Evolutionary conservation across 2,113 vertebrate species (phyloP).

Genomic region (Plecturocebus donacophilus): DNA sequence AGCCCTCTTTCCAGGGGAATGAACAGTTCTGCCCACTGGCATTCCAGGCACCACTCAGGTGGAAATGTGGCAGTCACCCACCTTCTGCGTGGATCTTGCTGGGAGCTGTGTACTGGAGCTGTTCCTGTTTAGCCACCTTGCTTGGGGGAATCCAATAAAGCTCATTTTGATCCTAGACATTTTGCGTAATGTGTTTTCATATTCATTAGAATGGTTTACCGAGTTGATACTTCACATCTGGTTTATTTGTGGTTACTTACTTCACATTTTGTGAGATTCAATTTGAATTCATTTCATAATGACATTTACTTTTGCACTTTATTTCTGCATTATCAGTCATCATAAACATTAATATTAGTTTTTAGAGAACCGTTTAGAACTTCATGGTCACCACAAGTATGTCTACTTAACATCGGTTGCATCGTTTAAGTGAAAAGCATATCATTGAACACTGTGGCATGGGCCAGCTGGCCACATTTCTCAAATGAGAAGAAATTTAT

Average conservation of each 20-base stretch:
- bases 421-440: conserved; percentile 36
- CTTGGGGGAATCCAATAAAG: background rate
- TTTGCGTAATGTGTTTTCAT: background rate
- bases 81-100: no score
- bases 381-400: conserved; percentile 19
- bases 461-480: conserved; percentile 10
- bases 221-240: conserved; percentile 33
- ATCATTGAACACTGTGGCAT: background rate
- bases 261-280: conserved; percentile 43
- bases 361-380: conserved; percentile 34
- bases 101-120: no score
- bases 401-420: background rate
- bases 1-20: no score
- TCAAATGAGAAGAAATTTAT: conserved; percentile 46
- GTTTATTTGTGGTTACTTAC: background rate
- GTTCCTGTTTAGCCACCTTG: no score
- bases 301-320: conserved; percentile 45
- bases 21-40: no score
- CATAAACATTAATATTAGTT: background rate
- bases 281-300: conserved; percentile 37
- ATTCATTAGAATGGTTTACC: conserved; percentile 14
- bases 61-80: no score
- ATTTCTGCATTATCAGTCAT: conserved; percentile 2
- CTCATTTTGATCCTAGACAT: background rate
- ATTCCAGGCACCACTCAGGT: no score